phyloP scores from a whole-genome alignment of 2,888 invertebrate species.

The Dascillus cervinus region DNA sequence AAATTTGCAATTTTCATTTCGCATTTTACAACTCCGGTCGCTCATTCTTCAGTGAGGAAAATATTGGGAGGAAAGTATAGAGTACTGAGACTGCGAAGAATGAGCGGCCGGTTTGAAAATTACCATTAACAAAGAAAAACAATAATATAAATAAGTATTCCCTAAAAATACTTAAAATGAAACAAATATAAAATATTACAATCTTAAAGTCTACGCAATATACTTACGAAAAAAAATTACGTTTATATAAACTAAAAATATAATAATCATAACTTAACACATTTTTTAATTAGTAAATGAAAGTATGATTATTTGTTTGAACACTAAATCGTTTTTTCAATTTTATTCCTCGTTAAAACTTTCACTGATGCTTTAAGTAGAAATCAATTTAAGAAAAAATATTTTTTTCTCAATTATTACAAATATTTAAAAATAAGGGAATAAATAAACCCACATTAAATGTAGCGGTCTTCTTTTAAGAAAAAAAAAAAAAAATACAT shows the following conservation, averaged over 20 bases:
- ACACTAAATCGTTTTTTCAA: slow-evolving; percentile 20
- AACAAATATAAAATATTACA: slow-evolving; percentile 36
- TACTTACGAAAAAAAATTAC: slow-evolving; percentile 30
- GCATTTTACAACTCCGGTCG: too few relatives aligned
- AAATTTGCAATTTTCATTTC: too few relatives aligned
- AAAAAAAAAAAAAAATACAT: background rate
- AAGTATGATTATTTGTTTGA: slow-evolving; percentile 22
- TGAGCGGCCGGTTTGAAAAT: too few relatives aligned
- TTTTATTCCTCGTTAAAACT: too few relatives aligned
- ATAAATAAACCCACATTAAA: too few relatives aligned
- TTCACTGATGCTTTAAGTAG: slow-evolving; percentile 22
- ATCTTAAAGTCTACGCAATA: slow-evolving; percentile 30
- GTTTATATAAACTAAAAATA: slow-evolving; percentile 35
- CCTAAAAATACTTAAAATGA: slow-evolving; percentile 33
- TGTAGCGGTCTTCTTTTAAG: slow-evolving; percentile 10
- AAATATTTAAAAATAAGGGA: too few relatives aligned
- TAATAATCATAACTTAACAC: slow-evolving; percentile 29
- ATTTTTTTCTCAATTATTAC: too few relatives aligned
- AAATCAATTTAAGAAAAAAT: too few relatives aligned
- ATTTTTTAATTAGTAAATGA: slow-evolving; percentile 10
- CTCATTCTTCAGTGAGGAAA: too few relatives aligned
- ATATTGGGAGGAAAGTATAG: too few relatives aligned
- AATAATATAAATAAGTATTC: slow-evolving; percentile 41
- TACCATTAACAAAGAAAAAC: slow-evolving; percentile 30
- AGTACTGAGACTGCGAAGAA: too few relatives aligned